Evolutionary conservation across 2,797 vertebrate genomes (phyloP), one percentile per base, ranked within the genome.

Genomic region (Aldrovandia affinis): DNA sequence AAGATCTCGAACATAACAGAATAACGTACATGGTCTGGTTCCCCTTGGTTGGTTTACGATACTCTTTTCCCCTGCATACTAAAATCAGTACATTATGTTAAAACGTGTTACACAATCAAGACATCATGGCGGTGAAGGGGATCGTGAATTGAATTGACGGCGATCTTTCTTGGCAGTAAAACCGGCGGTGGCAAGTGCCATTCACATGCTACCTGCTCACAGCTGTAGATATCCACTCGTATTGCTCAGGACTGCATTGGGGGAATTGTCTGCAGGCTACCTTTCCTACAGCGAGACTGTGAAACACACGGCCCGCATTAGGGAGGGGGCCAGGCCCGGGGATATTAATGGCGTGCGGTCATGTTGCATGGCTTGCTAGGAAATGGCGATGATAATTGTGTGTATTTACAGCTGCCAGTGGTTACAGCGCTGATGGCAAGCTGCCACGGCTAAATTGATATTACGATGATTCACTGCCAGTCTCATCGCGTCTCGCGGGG

Each of bases 321-420:
- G 42, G 47, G 36, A 82, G 73, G n/a, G n/a, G n/a, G 44, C 57
- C 81, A 85, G 81, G 68, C 70, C 70, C 20, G 20, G 59, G 57
- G 65, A 63, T 79, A 70, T 85, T 85, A 85, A 83, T 79, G n/a
- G 81, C 59, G 55, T 42, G 81, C 36, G 47, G 81, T 83, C 33
- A 54, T 78, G 81, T 82, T 81, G 57, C 81, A 79, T 79, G 81
- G 73, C 70, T 70, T 85, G 47, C 81, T 82, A 55, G 84, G 84
- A 85, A 79, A 85, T 85, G 81, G 73, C 81, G 47, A 79, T 83
- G 83, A 85, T 85, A 85, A 85, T 85, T 85, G 81, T 80, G 81
- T 83, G 81, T 85, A 79, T 85, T 82, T 79, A 83, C 81, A 63
- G 81, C 84, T 70, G 84, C 84, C 84, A 68, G 84, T 63, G 57